Evolutionary conservation across 2,797 vertebrate species (phyloP), one percentile per base, ranked within the genome.

Genomic region (Ctenopoma kingsleyae): DNA sequence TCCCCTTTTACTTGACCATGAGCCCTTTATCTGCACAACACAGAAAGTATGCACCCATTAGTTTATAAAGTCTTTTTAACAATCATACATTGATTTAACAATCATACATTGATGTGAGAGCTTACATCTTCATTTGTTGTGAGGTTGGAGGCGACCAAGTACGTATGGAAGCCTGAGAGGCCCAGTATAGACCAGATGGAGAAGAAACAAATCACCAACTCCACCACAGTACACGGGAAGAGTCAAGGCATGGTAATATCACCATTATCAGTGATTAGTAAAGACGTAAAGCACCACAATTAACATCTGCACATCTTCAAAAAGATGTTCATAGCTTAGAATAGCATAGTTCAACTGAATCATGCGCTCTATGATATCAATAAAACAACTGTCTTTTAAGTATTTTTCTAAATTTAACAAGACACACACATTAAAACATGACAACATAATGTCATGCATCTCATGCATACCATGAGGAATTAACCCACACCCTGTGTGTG

Each of bases 101-200:
- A 5, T 48, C 22, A 40, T n/a, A 6, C 19, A 4, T 20, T 0
- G 0, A 4, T 17, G 6, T 1, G 2, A 23, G 30, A 89, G 95
- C 96, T 98, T 85, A 98, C 98, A 1, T 99, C 98, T 93, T 99
- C 97, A 0, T 98, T 99, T 0, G 97, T 99, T 8, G 97, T 99
- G 92, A 98, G 94, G 91, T 99, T 99, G 82, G 97, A 98, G 91
- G 98, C 97, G 16, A 98, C 95, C 67, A 99, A 94, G 7, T 99
- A 99, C n/a, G 98, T 99, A 91, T 99, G 98, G 93, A 98, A 99
- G 92, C 98, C 98, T 91, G 97, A 99, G 91, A 99, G 97, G 92
- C 98, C 97, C 92, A 99, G 83, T 92, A 99, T 96, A 73, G 97
- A 98, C 98, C 98, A 99, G 84, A 99, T 96, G 83, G 98, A 98